Evolutionary conservation across 2,113 vertebrate genomes (phyloP).

Genomic region (Condylura cristata): DNA sequence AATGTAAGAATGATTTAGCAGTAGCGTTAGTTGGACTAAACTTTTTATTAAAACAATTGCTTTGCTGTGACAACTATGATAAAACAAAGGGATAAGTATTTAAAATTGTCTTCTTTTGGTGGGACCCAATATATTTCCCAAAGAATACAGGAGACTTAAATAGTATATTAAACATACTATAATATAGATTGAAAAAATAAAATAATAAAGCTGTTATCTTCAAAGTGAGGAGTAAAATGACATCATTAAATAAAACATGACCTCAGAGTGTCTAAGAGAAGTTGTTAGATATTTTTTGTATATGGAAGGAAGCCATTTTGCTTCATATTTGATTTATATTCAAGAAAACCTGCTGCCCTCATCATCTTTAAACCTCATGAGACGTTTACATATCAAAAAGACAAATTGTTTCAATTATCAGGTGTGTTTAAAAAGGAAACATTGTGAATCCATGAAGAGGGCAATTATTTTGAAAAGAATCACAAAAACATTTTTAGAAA

Average conservation of each 20-base stretch:
- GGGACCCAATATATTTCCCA: not conserved
- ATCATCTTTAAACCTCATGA: slow-evolving; percentile 30
- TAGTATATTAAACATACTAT: not conserved
- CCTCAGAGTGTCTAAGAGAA: slow-evolving; percentile 3
- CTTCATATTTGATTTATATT: slow-evolving; percentile 64
- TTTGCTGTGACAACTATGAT: slow-evolving; percentile 34
- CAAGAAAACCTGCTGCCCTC: slow-evolving; percentile 47
- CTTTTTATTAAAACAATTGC: slow-evolving; percentile 68
- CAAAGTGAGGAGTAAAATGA: not conserved
- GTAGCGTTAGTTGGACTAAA: not conserved
- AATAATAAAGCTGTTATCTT: not conserved
- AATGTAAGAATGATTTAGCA: not conserved
- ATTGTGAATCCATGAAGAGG: not conserved
- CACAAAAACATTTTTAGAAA: not conserved
- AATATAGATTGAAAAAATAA: not conserved
- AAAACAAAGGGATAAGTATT: slow-evolving; percentile 48
- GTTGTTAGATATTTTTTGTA: slow-evolving; percentile 20
- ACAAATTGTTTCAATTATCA: slow-evolving; percentile 53
- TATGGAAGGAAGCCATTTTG: not conserved
- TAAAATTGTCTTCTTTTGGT: slow-evolving; percentile 35
- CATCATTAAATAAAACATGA: slow-evolving; percentile 49
- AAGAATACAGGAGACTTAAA: slow-evolving; percentile 28
- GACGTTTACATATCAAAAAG: slow-evolving; percentile 23
- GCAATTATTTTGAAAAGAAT: slow-evolving; percentile 2
- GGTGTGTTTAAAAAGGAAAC: slow-evolving; percentile 31